phyloP scores from a whole-genome alignment of 2,797 vertebrate genomes.

The Trachurus trachurus region DNA sequence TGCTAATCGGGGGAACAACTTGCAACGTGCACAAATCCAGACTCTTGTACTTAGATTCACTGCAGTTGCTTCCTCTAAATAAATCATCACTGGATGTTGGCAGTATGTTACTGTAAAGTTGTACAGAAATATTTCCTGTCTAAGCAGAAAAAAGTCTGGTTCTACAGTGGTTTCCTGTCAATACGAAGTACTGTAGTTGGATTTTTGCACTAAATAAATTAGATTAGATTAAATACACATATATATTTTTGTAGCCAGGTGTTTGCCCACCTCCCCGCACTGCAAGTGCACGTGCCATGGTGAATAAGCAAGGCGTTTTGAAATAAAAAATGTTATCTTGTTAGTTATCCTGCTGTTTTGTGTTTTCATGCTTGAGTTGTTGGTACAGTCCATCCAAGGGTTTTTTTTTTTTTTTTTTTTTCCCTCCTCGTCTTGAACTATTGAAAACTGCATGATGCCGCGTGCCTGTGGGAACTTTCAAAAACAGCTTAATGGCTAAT shows the following conservation, averaged over 20 bases:
- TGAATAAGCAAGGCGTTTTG: not conserved
- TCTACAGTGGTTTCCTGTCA: too few species aligned
- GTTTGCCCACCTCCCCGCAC: not conserved
- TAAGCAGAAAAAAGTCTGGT: not conserved
- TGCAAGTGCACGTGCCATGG: not conserved
- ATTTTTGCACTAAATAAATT: not conserved
- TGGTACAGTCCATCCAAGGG: constrained; percentile 6
- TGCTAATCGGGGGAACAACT: not conserved
- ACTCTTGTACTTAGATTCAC: constrained; percentile 3
- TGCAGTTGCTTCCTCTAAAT: constrained; percentile 27
- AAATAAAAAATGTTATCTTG: constrained; percentile 10
- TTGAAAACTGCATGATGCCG: not conserved
- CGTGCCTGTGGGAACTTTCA: constrained; percentile 41
- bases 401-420: constrained; percentile 2
- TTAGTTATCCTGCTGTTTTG: not conserved
- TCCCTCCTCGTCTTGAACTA: not conserved
- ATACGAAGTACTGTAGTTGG: not conserved
- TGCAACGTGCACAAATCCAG: constrained; percentile 3
- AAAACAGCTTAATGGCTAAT: constrained; percentile 66
- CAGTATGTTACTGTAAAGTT: constrained; percentile 1
- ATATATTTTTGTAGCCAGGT: not conserved
- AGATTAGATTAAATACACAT: not conserved
- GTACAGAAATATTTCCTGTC: constrained; percentile 5
- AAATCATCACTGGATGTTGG: constrained; percentile 27
- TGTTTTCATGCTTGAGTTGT: constrained; percentile 17